Conservation (phyloP, 2,113 vertebrate species). For the Chlamydotis undulata region DNA sequence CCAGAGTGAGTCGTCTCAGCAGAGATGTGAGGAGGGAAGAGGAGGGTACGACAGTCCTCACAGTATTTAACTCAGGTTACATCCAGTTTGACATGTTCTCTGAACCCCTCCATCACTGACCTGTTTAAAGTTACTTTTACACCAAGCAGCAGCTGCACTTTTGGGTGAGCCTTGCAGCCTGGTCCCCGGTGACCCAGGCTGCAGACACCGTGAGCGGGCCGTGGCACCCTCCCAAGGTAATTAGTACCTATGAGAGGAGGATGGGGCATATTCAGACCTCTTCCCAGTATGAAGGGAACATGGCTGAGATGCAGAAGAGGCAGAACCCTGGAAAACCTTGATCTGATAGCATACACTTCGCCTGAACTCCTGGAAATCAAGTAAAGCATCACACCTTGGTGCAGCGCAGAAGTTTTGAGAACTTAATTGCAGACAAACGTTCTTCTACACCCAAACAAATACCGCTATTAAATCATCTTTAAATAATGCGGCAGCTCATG, state of each 20-base stretch:
- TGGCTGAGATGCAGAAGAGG: background rate
- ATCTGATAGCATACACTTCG: background rate
- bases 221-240: background rate
- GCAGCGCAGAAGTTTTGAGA: background rate
- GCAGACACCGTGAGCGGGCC: accelerated
- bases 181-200: background rate
- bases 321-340: background rate
- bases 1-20: background rate
- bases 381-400: background rate
- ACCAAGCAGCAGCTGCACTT: background rate
- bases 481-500: background rate
- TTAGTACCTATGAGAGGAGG: background rate
- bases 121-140: background rate
- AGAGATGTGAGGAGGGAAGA: background rate
- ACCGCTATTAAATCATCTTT: background rate
- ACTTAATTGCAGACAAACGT: background rate
- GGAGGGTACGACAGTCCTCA: background rate
- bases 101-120: accelerated
- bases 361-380: background rate
- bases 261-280: background rate
- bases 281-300: background rate
- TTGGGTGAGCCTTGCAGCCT: background rate
- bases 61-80: background rate
- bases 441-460: background rate
- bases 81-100: background rate